These are phyloP conservation scores for Leptestheria dahalacensis DNA, from an alignment of 1,140 invertebrate species.

Conservation along the genomic window DNA sequence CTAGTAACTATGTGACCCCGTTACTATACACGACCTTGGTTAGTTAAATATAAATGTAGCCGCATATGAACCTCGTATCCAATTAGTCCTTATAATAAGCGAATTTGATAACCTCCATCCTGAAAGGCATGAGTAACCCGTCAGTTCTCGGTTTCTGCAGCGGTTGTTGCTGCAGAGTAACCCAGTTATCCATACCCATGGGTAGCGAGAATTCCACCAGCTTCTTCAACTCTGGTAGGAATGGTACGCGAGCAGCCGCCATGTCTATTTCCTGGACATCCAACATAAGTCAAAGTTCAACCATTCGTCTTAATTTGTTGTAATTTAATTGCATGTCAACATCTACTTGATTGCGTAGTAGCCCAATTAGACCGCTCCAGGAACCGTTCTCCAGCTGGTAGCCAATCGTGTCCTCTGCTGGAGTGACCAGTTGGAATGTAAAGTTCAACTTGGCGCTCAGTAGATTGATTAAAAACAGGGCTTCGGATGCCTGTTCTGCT, in stretches of 20 bases:
- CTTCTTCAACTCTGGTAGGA: constrained; percentile 38
- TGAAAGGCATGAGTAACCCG: constrained; percentile 63
- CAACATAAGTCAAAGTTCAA: constrained; percentile 3
- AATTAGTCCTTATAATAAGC: no score
- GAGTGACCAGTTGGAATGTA: not conserved
- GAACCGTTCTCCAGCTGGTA: not conserved
- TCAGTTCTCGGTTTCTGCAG: constrained; percentile 62
- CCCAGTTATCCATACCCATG: constrained; percentile 54
- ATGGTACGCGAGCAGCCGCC: constrained; percentile 55
- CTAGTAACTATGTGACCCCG: no score
- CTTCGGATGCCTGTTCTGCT: not conserved
- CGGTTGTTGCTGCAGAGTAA: constrained; percentile 60
- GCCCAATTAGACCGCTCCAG: constrained; percentile 29
- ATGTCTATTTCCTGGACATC: constrained; percentile 49
- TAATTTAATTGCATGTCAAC: constrained; percentile 18
- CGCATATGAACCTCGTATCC: no score
- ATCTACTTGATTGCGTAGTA: constrained; percentile 41
- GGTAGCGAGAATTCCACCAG: constrained; percentile 44
- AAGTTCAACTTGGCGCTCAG: not conserved
- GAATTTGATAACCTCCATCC: constrained; percentile 33
- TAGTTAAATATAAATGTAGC: no score
- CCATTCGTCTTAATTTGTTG: not conserved
- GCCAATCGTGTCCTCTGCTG: not conserved
- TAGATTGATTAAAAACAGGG: not conserved
- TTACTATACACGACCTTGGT: no score